Conservation (phyloP, 2,113 vertebrate species). For the Mormoops blainvillei region DNA sequence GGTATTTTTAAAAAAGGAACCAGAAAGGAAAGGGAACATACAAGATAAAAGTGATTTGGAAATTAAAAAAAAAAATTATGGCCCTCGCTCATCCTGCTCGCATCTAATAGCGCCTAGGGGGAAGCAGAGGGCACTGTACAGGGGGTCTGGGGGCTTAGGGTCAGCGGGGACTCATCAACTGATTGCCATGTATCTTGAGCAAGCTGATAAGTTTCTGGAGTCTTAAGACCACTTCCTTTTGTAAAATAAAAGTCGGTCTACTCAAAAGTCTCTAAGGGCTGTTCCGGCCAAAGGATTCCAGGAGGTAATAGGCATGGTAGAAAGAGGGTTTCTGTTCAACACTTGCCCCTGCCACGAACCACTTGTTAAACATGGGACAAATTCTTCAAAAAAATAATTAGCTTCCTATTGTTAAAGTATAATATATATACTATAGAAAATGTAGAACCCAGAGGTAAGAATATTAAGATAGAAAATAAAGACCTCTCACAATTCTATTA, state of each 20-base stretch:
- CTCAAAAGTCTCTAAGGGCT: not conserved
- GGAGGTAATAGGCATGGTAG: not conserved
- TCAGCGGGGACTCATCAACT: not conserved
- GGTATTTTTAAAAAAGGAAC: not conserved
- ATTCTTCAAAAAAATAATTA: constrained; percentile 20
- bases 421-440: not conserved
- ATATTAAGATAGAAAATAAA: constrained; percentile 31
- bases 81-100: not conserved
- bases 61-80: not conserved
- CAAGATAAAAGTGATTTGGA: not conserved
- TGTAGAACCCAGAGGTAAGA: not conserved
- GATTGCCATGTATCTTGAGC: not conserved
- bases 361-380: not conserved
- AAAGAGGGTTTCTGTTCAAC: not conserved
- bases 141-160: not conserved
- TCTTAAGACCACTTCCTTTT: not conserved
- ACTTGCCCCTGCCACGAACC: not conserved
- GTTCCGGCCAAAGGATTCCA: not conserved
- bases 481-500: not conserved
- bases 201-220: not conserved
- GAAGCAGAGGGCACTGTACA: not conserved
- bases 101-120: not conserved
- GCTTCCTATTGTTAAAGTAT: not conserved
- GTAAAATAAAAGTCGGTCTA: not conserved
- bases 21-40: not conserved